Conservation (phyloP, 2,113 vertebrate species). For the Chlamydotis undulata region DNA sequence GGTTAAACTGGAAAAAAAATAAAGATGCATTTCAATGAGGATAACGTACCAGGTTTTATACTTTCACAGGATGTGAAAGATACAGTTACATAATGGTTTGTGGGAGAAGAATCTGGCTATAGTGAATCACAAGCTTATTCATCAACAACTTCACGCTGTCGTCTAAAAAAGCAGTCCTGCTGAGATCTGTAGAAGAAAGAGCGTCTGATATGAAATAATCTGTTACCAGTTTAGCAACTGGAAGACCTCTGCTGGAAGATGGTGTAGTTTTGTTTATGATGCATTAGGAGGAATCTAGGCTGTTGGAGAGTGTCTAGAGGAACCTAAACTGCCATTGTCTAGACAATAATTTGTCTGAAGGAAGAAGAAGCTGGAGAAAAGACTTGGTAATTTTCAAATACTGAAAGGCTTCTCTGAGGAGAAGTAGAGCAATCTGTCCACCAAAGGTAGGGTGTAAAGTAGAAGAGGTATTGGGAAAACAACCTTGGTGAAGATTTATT, state of each 20-base stretch:
- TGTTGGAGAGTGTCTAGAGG: neutral
- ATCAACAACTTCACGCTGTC: constrained; percentile 28
- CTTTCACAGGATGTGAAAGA: constrained; percentile 34
- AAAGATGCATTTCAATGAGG: constrained; percentile 2
- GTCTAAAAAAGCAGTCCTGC: constrained; percentile 28
- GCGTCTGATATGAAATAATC: neutral
- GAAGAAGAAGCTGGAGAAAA: neutral
- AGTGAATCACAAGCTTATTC: constrained; percentile 64
- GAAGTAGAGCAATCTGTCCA: neutral
- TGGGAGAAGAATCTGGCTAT: constrained; percentile 38
- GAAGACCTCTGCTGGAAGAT: neutral
- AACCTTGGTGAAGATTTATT: neutral
- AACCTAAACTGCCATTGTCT: neutral
- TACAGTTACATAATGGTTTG: constrained; percentile 51
- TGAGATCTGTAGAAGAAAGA: neutral
- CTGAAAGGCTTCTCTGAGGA: neutral
- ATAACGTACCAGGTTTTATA: neutral
- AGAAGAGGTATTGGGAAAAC: neutral
- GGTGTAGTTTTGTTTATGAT: neutral
- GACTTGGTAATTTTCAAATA: neutral
- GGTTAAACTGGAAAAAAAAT: neutral
- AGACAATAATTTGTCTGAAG: neutral
- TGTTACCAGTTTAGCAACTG: neutral
- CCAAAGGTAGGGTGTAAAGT: neutral
- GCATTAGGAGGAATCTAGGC: neutral